Percentiles rank a stretch among this genome's conserved stretches.
Conservation (phyloP, 1,140 invertebrate genomes). For the Mya arenaria region DNA sequence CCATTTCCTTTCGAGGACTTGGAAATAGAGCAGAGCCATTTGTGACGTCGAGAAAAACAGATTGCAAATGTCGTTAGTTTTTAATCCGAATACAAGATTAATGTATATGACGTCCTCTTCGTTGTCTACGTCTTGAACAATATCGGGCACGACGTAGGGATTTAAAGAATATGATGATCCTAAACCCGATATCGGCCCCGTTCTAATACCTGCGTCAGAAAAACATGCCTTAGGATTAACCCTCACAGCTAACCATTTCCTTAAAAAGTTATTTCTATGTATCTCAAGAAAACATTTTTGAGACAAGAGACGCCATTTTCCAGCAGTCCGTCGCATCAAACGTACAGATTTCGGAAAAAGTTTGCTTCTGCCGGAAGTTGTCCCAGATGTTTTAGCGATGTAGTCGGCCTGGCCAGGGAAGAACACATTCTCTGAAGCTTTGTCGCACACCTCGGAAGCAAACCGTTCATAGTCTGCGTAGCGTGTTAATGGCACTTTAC, state of each 20-base stretch:
- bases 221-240: not conserved
- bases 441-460: not conserved
- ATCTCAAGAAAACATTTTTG: constrained; percentile 14
- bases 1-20: constrained; percentile 48
- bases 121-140: not conserved
- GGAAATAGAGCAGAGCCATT: constrained; percentile 50
- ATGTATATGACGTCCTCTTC: constrained; percentile 47
- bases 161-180: constrained; percentile 3
- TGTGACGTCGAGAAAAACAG: constrained; percentile 55
- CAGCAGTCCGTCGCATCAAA: not conserved
- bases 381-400: constrained; percentile 46
- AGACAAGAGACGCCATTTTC: not conserved
- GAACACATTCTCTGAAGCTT: constrained; percentile 18
- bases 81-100: constrained; percentile 47
- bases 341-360: constrained; percentile 35
- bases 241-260: constrained; percentile 16
- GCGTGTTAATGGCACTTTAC: constrained; percentile 6
- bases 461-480: constrained; percentile 26
- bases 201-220: constrained; percentile 5
- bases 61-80: constrained; percentile 56
- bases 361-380: constrained; percentile 42
- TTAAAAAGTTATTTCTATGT: constrained; percentile 30
- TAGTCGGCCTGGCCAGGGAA: constrained; percentile 42
- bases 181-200: constrained; percentile 37
- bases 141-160: constrained; percentile 10